Conservation (phyloP, 2,797 vertebrate genomes). For the Limosa lapponica region DNA sequence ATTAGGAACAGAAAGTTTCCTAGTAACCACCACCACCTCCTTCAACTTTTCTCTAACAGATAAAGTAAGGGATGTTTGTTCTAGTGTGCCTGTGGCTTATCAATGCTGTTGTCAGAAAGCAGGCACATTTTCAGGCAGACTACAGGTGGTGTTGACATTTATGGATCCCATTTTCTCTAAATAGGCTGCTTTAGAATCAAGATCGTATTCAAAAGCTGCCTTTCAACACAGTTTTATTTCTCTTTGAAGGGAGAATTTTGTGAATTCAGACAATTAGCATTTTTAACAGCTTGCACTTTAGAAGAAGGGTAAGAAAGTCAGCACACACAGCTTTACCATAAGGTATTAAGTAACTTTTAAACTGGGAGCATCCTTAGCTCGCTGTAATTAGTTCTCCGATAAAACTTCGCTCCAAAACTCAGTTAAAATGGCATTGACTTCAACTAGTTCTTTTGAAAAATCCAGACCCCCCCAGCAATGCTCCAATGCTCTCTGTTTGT, state of each 20-base stretch:
- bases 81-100: constrained; percentile 68
- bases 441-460: constrained; percentile 8
- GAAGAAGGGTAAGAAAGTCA: constrained; percentile 40
- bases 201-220: constrained; percentile 67
- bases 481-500: background rate
- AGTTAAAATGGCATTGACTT: constrained; percentile 6
- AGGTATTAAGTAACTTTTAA: constrained; percentile 59
- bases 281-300: constrained; percentile 69
- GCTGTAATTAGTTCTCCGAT: constrained; percentile 57
- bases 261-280: constrained; percentile 58
- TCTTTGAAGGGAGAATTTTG: constrained; percentile 71
- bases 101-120: constrained; percentile 72
- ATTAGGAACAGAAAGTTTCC: constrained; percentile 14
- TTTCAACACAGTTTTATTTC: constrained; percentile 72
- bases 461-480: background rate
- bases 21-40: background rate
- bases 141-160: constrained; percentile 76
- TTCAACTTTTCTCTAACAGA: constrained; percentile 33
- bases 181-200: constrained; percentile 71
- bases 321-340: background rate
- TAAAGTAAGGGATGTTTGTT: constrained; percentile 61
- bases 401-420: constrained; percentile 36
- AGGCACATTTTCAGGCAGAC: constrained; percentile 60
- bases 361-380: constrained; percentile 30
- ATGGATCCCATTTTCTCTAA: constrained; percentile 77